Evolutionary conservation across 2,888 invertebrate species (phyloP).

Genomic region (Eumerus sabulonum): DNA sequence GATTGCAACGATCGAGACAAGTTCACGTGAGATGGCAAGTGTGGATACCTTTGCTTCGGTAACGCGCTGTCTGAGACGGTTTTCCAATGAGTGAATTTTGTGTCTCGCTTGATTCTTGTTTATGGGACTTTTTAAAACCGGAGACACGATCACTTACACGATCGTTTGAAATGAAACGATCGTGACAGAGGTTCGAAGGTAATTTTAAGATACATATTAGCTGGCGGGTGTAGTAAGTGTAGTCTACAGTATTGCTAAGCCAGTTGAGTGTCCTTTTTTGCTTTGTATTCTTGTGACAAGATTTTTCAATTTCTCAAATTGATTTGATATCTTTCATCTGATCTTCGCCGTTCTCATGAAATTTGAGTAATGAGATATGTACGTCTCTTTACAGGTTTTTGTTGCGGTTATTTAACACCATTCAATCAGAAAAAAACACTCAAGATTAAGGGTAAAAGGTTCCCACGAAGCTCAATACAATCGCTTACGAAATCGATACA

Average conservation of each 20-base stretch:
- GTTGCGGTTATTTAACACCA: too few species aligned
- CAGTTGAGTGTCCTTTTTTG: conserved; percentile 15
- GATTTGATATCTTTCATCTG: too few species aligned
- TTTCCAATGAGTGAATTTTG: conserved; percentile 32
- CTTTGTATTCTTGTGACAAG: neutral
- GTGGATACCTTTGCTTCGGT: conserved; percentile 16
- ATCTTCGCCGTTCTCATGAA: conserved; percentile 5
- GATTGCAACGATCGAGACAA: conserved; percentile 13
- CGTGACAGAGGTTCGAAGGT: too few species aligned
- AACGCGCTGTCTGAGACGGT: conserved; percentile 37
- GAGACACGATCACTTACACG: conserved; percentile 22
- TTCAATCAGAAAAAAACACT: too few species aligned
- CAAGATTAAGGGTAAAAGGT: too few species aligned
- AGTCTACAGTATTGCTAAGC: conserved; percentile 9
- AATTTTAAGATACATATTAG: too few species aligned
- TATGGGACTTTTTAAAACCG: conserved; percentile 24
- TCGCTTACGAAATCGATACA: too few species aligned
- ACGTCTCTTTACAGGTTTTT: too few species aligned
- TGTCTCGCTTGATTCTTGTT: conserved; percentile 4
- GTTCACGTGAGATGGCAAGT: neutral
- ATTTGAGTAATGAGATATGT: neutral
- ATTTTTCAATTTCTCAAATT: too few species aligned
- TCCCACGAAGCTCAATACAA: too few species aligned
- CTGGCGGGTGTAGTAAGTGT: neutral
- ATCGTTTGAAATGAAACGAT: neutral